These are phyloP conservation scores for Trypoxylus dichotomus DNA, from an alignment of 1,140 invertebrate genomes.

Conservation along the genomic window DNA sequence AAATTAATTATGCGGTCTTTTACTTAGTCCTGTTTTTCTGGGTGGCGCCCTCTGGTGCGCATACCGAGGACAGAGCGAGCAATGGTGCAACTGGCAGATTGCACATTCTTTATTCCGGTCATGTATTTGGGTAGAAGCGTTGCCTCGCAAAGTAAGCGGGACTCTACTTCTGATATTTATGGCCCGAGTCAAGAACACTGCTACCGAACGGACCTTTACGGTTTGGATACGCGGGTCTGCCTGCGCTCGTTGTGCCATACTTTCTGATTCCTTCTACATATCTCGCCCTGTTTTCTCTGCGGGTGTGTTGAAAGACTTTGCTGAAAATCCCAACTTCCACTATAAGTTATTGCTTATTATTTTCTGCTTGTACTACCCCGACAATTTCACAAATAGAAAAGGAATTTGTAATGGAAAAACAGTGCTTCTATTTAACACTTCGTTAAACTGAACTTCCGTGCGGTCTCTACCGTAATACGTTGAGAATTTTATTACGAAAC, in stretches of 20 bases:
- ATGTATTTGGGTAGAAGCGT: constrained; percentile 21
- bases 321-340: constrained; percentile 8
- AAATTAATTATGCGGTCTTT: constrained; percentile 20
- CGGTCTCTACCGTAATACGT: not conserved
- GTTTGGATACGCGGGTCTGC: not conserved
- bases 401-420: constrained; percentile 21
- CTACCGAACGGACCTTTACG: constrained; percentile 10
- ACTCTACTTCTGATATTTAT: constrained; percentile 24
- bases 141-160: constrained; percentile 23
- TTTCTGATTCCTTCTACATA: constrained; percentile 17
- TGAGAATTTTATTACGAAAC: not conserved
- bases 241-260: not conserved
- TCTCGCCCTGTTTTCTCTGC: not conserved
- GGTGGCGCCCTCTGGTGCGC: not conserved
- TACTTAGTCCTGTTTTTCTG: not conserved
- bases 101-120: constrained; percentile 24
- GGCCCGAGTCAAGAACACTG: constrained; percentile 17
- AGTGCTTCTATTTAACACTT: constrained; percentile 22
- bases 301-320: constrained; percentile 6
- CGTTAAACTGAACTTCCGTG: not conserved
- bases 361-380: constrained; percentile 6
- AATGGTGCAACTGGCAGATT: constrained; percentile 13
- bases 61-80: not conserved
- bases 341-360: constrained; percentile 25
- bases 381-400: constrained; percentile 23